These are phyloP conservation scores for Pachycephala philippinensis DNA, from an alignment of 2,113 vertebrate species.

Conservation along the genomic window DNA sequence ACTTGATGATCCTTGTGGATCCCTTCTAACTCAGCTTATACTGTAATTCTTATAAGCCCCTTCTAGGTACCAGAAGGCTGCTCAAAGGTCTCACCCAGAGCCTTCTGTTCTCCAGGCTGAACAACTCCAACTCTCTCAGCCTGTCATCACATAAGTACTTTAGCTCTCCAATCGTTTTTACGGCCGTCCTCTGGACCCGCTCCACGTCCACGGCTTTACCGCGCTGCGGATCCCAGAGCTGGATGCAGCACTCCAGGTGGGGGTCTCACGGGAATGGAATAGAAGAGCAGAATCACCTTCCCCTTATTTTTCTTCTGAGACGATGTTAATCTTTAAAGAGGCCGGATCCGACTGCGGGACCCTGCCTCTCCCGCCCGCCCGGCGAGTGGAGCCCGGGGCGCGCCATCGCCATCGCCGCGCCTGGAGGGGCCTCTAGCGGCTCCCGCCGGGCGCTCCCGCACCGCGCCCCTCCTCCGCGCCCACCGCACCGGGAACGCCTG, in stretches of 20 bases:
- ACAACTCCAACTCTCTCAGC: background rate
- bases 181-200: background rate
- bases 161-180: background rate
- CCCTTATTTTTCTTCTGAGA: background rate
- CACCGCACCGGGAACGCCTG: accelerated
- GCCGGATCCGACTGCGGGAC: accelerated
- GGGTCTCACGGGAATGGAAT: background rate
- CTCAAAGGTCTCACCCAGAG: background rate
- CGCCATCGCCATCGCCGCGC: background rate
- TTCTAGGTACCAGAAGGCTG: background rate
- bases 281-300: background rate
- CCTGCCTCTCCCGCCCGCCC: background rate
- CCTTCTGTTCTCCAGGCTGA: background rate
- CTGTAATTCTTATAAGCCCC: background rate
- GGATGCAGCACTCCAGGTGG: background rate
- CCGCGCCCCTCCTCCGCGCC: accelerated
- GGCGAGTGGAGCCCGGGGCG: background rate
- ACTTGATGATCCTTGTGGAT: background rate
- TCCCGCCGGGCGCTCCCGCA: background rate
- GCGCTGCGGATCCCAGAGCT: background rate
- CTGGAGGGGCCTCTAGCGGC: constrained; percentile 4
- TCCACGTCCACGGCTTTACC: background rate
- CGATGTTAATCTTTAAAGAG: accelerated
- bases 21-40: background rate
- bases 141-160: background rate